Conservation (phyloP, 2,797 vertebrate genomes). For the Takifugu rubripes region DNA sequence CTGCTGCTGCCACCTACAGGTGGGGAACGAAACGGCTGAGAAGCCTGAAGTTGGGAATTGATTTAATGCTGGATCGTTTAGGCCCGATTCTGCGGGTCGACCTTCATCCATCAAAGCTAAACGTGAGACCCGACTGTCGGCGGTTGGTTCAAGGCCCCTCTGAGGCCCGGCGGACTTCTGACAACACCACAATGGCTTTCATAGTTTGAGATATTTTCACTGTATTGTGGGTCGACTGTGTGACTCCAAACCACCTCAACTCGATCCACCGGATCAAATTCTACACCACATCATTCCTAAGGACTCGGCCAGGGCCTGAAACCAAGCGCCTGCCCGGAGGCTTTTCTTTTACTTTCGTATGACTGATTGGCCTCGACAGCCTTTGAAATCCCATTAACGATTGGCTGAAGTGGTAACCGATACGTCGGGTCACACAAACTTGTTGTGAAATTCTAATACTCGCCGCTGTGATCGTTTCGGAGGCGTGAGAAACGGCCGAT, state of each 20-base stretch:
- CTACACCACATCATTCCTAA: not conserved
- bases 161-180: not conserved
- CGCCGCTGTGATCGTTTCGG: not conserved
- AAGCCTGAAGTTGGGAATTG: no score
- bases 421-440: not conserved
- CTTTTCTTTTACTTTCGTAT: no score
- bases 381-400: not conserved
- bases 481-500: not conserved
- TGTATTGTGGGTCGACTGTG: not conserved
- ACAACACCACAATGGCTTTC: constrained; percentile 1
- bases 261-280: not conserved
- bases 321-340: no score
- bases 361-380: no score
- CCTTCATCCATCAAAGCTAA: no score
- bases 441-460: not conserved
- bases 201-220: not conserved
- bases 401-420: not conserved
- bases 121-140: no score
- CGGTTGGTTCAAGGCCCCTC: no score
- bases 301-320: not conserved
- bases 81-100: no score
- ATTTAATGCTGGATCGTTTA: no score
- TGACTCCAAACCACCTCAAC: not conserved
- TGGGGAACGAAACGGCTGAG: no score
- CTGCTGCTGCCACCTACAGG: no score